Base-by-base conservation (phyloP, 2,113 vertebrate genomes). In the Cinclus mexicanus region DNA sequence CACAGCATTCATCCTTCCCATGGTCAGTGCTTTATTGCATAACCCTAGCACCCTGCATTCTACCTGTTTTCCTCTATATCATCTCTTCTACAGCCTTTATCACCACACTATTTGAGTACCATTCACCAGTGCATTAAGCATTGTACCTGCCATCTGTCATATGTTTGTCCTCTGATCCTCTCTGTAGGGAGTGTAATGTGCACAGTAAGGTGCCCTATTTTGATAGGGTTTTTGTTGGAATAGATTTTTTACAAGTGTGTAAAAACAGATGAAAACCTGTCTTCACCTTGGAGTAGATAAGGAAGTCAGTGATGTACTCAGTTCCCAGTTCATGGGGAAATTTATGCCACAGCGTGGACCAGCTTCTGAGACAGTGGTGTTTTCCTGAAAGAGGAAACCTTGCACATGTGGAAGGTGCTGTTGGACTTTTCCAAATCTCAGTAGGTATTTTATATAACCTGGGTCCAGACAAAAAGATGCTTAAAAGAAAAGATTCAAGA, bases 71-170 rank as follows among this genome's bases (percentile, higher is more conserved):
- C 31, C 41, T 85, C 50, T 72, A 1, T 67, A 74, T 68, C 0
- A 0, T 10, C 60, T 78, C 72, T 53, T 29, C 68, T 37, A 68
- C 64, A 87, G 31, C 76, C 47, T 88, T 92, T 95, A 92, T 93
- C 79, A 77, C 75, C 59, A 33, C 18, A 14, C 11, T 80, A 83
- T 91, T 83, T 86, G 75, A 92, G 79, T 63, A 91, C 41, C 22
- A 59, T 86, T 90, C 71, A 86, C n/a, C 56, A 81, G 71, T 53
- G 64, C 90, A 49, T 94, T 96, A 94, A 74, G 55, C 76, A 49
- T 37, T 1, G 7, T 87, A 78, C 64, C 64, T 59, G 13, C 72
- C 93, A 92, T 93, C 93, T 97, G 93, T 81, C 56, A 16, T 39
- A 11, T 82, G 35, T 95, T 96, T 94, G 35, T 80, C 42, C 53